phyloP scores from a whole-genome alignment of 1,140 invertebrate species.

The Anagrus nilaparvatae region DNA sequence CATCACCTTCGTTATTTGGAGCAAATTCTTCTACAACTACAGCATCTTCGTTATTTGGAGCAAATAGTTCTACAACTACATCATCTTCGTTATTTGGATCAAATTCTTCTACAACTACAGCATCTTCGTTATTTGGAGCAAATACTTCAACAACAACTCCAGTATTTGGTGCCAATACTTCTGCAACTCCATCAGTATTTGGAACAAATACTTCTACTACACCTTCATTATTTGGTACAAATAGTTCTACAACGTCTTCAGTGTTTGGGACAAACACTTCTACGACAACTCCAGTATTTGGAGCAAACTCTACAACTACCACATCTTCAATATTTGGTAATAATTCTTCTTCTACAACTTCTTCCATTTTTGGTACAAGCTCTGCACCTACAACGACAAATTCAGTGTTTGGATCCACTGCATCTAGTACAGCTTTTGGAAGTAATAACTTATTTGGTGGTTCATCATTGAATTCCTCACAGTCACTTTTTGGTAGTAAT shows the following conservation, averaged over 20 bases:
- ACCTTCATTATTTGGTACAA: conserved; percentile 1
- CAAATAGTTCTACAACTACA: neutral
- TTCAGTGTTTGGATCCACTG: no score
- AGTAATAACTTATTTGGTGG: no score
- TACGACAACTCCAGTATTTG: conserved; percentile 5
- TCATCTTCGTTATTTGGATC: no score
- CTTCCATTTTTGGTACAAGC: conserved; percentile 1
- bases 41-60: no score
- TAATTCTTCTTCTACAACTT: neutral
- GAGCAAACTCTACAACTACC: neutral
- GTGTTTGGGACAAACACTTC: conserved; percentile 9
- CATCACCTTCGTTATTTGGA: no score
- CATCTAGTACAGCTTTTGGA: no score
- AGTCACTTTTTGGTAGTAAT: conserved; percentile 8
- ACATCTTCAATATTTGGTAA: neutral
- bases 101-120: no score
- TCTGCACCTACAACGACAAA: neutral
- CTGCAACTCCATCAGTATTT: neutral
- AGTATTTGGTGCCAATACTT: no score
- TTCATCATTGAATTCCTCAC: conserved; percentile 2
- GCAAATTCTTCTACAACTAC: no score
- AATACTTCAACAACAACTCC: no score
- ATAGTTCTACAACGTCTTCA: conserved; percentile 4
- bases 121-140: no score
- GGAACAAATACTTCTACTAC: conserved; percentile 1